phyloP scores from a whole-genome alignment of 2,797 vertebrate genomes.

The Cottoperca gobio region DNA sequence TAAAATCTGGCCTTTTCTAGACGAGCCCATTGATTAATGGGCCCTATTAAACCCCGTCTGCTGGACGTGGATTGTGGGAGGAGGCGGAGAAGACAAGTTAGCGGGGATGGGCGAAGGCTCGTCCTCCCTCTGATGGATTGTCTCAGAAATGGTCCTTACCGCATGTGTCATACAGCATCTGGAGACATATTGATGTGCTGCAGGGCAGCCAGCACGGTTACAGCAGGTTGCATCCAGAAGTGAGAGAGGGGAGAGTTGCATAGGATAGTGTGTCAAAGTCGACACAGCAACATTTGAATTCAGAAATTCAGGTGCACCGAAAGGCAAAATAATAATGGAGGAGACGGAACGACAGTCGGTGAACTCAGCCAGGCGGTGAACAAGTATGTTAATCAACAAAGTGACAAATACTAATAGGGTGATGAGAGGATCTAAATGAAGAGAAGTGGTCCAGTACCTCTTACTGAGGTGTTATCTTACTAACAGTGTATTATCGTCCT shows the following conservation, averaged over 20 bases:
- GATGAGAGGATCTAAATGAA: constrained; percentile 70
- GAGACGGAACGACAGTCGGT: constrained; percentile 9
- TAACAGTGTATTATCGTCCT: constrained; percentile 78
- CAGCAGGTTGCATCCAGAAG: constrained; percentile 49
- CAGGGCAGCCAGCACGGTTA: constrained; percentile 19
- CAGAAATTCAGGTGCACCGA: neutral
- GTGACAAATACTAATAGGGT: constrained; percentile 63
- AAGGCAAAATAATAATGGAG: neutral
- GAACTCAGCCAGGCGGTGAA: constrained; percentile 27
- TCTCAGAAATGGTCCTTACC: constrained; percentile 79
- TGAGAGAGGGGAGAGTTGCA: neutral
- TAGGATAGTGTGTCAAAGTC: neutral
- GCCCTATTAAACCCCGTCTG: constrained; percentile 80
- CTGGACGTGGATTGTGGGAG: constrained; percentile 54
- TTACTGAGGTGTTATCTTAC: constrained; percentile 70
- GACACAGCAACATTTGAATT: neutral
- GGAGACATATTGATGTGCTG: constrained; percentile 71
- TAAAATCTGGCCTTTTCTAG: constrained; percentile 61
- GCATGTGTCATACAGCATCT: constrained; percentile 76
- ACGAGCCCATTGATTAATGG: constrained; percentile 79
- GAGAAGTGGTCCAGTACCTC: constrained; percentile 56
- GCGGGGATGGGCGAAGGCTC: constrained; percentile 54
- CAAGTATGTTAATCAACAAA: constrained; percentile 51
- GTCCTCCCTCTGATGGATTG: constrained; percentile 77
- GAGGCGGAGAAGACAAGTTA: constrained; percentile 49